These are phyloP conservation scores for Anthophora plumipes DNA, from an alignment of 2,888 invertebrate genomes.

Conservation along the genomic window DNA sequence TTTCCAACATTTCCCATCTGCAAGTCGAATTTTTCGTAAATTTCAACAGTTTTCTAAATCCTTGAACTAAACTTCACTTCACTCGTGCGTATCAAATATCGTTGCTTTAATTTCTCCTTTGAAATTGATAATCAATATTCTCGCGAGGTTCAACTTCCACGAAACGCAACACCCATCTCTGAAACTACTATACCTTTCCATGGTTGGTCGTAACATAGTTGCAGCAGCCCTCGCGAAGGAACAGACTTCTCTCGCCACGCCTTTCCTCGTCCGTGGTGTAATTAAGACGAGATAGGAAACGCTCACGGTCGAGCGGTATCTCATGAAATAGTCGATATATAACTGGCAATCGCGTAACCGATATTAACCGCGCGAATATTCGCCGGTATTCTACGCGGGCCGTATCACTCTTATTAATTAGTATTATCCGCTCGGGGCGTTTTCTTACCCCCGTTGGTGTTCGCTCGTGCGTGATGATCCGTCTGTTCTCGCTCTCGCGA, in stretches of 20 bases:
- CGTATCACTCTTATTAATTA: conserved; percentile 44
- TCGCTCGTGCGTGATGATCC: conserved; percentile 28
- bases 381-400: background rate
- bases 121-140: conserved; percentile 35
- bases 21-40: no score
- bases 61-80: no score
- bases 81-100: no score
- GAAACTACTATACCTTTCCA: background rate
- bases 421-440: conserved; percentile 37
- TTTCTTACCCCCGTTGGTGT: background rate
- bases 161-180: background rate
- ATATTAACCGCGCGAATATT: conserved; percentile 34
- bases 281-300: conserved; percentile 51
- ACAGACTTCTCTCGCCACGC: conserved; percentile 20
- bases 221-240: background rate
- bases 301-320: conserved; percentile 29
- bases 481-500: conserved; percentile 33
- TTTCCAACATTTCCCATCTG: no score
- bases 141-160: background rate
- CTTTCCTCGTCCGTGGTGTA: conserved; percentile 16
- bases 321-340: conserved; percentile 29
- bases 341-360: conserved; percentile 51
- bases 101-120: conserved; percentile 10
- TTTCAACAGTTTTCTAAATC: no score
- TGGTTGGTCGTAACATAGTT: background rate